Base-by-base conservation (phyloP, 2,888 invertebrate genomes). In the Zhengitettix transpicula region DNA sequence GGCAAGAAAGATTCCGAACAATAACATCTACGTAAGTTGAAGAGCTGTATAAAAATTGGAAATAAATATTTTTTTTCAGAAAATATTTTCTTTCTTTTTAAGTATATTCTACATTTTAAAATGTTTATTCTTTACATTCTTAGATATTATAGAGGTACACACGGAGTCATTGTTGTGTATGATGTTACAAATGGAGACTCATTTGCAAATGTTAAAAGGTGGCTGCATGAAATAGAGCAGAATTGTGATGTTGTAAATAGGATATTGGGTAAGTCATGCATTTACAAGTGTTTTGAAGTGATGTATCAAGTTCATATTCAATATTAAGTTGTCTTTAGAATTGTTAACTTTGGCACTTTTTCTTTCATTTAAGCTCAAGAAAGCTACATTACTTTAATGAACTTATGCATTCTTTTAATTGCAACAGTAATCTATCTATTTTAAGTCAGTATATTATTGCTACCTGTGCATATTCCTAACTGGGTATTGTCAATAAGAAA, bases 221-320 rank as follows among this genome's bases (percentile, higher is more conserved):
- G 99, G 99, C 79, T 99, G 59, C 94, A 96, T 73, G 99, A 99
- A 78, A 99, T 99, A 66, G 97, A 98, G 73, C 93, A 96, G 73
- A 98, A 99, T 79, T 99, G 99, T 84, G 98, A 99, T 80, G 91
- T 94, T 69, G 97, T 97, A 67, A 95, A 94, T 79, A 90, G 92
- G 83, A 93, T 98, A 74, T 81, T 98, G 81, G 93, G 63, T 63
- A 59, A 47, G 60, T 54, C 42, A 44, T 15, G 9, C 17, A 57
- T 42, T 41, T 54, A 15, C 8, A 47, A 28, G 28, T 28, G 28
- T 28, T 28, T 53, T n/a, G 11, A 53, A 28, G 15, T 17, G 47
- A 2, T 47, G 53, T 16, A 53, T 16, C 28, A 11, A 17, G 16
- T 9, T 53, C 12, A 16, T 53, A 53, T 28, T 28, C 28, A 28